These are phyloP conservation scores for Epicauta chinensis DNA, from an alignment of 1,140 invertebrate species.

Conservation along the genomic window DNA sequence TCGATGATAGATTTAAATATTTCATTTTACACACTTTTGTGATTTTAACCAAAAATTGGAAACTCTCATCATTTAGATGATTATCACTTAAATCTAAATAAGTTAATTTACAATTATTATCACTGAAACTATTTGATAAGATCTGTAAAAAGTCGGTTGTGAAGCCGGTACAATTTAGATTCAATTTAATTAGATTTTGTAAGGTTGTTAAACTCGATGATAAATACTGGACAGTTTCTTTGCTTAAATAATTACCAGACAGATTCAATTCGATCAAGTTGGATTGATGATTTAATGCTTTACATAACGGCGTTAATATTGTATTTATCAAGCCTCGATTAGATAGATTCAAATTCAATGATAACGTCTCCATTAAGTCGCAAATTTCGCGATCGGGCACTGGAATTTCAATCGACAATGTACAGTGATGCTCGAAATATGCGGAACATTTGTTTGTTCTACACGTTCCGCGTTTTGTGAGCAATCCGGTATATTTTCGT, in stretches of 20 bases:
- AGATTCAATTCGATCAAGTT: conserved; percentile 53
- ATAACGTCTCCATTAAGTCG: conserved; percentile 48
- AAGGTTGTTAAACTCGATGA: conserved; percentile 51
- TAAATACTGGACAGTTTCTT: conserved; percentile 51
- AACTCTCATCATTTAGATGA: conserved; percentile 47
- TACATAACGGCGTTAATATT: conserved; percentile 51
- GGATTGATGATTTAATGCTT: conserved; percentile 53
- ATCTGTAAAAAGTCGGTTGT: conserved; percentile 42
- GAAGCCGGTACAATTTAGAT: conserved; percentile 52
- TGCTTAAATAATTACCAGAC: conserved; percentile 51
- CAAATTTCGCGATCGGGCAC: conserved; percentile 45
- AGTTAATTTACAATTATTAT: conserved; percentile 44
- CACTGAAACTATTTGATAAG: conserved; percentile 20
- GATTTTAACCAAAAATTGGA: conserved; percentile 39
- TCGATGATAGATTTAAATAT: conserved; percentile 44
- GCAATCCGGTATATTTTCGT: too few relatives aligned
- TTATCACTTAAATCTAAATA: conserved; percentile 60
- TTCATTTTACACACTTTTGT: conserved; percentile 43
- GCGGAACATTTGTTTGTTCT: too few relatives aligned
- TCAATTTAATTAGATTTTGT: conserved; percentile 49
- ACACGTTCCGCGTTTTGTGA: too few relatives aligned
- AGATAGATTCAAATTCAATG: conserved; percentile 49
- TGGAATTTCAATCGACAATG: too few relatives aligned
- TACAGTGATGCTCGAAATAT: too few relatives aligned
- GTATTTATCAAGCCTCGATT: conserved; percentile 44